phyloP scores from a whole-genome alignment of 2,888 invertebrate genomes.

The Archaeoteleia sp. region DNA sequence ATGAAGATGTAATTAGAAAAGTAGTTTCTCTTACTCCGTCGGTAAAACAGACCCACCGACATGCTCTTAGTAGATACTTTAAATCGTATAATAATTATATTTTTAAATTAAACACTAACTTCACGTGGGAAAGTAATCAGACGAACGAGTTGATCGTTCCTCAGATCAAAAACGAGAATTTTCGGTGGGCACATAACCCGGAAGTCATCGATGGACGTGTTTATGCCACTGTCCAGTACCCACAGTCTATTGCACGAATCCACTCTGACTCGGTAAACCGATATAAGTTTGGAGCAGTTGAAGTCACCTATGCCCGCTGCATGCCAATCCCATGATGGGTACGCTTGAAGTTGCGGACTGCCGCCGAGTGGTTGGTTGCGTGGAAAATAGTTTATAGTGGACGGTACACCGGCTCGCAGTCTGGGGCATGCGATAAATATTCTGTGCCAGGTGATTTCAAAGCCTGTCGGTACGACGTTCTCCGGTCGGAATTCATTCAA shows the following conservation, averaged over 20 bases:
- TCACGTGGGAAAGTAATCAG: constrained; percentile 85
- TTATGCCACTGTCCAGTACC: constrained; percentile 87
- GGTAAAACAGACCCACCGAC: too few relatives aligned
- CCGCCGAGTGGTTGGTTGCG: constrained; percentile 80
- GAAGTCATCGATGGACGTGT: constrained; percentile 83
- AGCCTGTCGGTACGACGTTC: constrained; percentile 85
- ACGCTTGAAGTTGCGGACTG: constrained; percentile 83
- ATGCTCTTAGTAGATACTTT: too few relatives aligned
- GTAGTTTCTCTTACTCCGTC: too few relatives aligned
- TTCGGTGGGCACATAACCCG: constrained; percentile 85
- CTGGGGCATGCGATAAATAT: constrained; percentile 87
- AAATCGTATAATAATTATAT: background rate
- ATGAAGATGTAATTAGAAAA: too few relatives aligned
- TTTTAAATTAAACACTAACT: constrained; percentile 54
- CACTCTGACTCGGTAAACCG: constrained; percentile 84
- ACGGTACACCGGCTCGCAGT: constrained; percentile 84
- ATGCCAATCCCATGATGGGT: constrained; percentile 87
- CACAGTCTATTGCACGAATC: constrained; percentile 90
- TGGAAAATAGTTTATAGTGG: constrained; percentile 83
- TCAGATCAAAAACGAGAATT: constrained; percentile 86
- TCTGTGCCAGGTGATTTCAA: constrained; percentile 83
- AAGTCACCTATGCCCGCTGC: constrained; percentile 81
- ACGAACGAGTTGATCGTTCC: constrained; percentile 82
- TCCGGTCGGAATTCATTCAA: constrained; percentile 79
- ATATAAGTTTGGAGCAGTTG: constrained; percentile 86